These are phyloP conservation scores for Hoplodrina blanda DNA, from an alignment of 2,888 invertebrate genomes.

Conservation along the genomic window DNA sequence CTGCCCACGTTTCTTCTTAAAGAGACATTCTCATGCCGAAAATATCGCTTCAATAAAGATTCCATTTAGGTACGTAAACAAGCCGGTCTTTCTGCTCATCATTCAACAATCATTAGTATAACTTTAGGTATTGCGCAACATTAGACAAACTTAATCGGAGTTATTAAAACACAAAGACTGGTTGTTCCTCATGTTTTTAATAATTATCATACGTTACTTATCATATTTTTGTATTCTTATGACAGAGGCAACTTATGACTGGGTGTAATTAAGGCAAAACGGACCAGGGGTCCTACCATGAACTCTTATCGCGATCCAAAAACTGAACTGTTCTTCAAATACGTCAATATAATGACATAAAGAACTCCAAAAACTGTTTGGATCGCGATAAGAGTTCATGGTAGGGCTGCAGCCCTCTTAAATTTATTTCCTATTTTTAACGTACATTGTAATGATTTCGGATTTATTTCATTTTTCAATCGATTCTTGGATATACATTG, in stretches of 20 bases:
- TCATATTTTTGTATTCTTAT: not conserved
- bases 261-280: not conserved
- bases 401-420: too few species aligned
- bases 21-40: constrained; percentile 11
- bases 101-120: constrained; percentile 8
- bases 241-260: not conserved
- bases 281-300: too few species aligned
- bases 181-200: constrained; percentile 23
- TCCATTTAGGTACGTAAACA: constrained; percentile 23
- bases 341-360: too few species aligned
- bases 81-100: constrained; percentile 23
- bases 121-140: constrained; percentile 44
- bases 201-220: not conserved
- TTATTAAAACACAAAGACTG: constrained; percentile 13
- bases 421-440: too few species aligned
- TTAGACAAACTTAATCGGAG: not conserved
- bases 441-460: too few species aligned
- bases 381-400: too few species aligned
- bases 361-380: too few species aligned
- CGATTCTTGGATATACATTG: too few species aligned
- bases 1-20: not conserved
- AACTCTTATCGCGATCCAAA: too few species aligned
- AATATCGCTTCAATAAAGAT: constrained; percentile 9
- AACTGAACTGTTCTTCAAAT: too few species aligned
- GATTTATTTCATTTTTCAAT: too few species aligned